Conservation (phyloP, 2,113 vertebrate species). For the Microtus pennsylvanicus region DNA sequence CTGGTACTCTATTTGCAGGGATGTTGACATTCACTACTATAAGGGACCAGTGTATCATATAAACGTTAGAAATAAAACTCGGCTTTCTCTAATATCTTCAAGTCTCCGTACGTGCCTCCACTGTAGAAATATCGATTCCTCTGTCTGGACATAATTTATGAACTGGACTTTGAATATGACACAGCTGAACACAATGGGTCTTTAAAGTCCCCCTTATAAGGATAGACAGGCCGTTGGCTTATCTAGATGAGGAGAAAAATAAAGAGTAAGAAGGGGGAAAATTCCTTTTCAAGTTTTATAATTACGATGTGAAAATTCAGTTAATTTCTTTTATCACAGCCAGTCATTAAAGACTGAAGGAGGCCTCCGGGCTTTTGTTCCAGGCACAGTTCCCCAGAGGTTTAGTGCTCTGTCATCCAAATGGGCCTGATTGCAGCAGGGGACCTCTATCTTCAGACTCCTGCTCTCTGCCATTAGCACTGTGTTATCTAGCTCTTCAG, state of each 20-base stretch:
- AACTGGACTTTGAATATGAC: conserved; percentile 39
- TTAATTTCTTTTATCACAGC: conserved; percentile 73
- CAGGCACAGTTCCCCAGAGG: conserved; percentile 62
- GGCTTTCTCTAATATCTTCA: background rate
- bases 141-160: conserved; percentile 37
- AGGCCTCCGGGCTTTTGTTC: conserved; percentile 67
- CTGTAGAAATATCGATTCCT: background rate
- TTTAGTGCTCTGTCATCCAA: conserved; percentile 83
- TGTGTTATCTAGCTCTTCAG: conserved; percentile 92
- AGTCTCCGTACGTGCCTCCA: background rate
- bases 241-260: conserved; percentile 42
- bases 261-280: conserved; percentile 34
- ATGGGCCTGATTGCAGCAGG: conserved; percentile 85
- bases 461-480: conserved; percentile 88
- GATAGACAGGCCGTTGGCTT: conserved; percentile 62
- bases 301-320: conserved; percentile 71
- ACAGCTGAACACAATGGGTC: background rate
- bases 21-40: background rate
- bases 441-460: conserved; percentile 84
- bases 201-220: conserved; percentile 46
- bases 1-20: background rate
- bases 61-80: background rate
- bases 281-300: conserved; percentile 63
- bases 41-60: background rate
- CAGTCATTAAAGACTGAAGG: conserved; percentile 72